These are phyloP conservation scores for Amphimallon solstitiale DNA, from an alignment of 2,888 invertebrate genomes.

Conservation along the genomic window DNA sequence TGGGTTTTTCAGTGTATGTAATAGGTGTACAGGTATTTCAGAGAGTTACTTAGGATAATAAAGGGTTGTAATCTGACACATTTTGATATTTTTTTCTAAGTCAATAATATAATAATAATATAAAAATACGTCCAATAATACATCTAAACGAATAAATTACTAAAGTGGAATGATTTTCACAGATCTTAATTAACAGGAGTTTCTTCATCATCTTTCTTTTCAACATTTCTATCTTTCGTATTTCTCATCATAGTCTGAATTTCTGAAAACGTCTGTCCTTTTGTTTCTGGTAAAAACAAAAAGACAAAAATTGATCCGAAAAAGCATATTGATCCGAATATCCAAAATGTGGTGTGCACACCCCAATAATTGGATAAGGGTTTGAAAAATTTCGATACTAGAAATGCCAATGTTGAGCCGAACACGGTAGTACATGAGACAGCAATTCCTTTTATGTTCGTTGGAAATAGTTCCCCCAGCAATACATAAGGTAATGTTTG, in stretches of 20 bases:
- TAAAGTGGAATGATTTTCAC: too few relatives aligned
- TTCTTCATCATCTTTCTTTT: too few relatives aligned
- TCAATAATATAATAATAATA: too few relatives aligned
- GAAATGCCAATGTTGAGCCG: slow-evolving; percentile 68
- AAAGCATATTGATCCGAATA: slow-evolving; percentile 67
- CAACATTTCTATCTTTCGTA: too few relatives aligned
- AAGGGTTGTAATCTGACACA: too few relatives aligned
- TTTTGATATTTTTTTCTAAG: too few relatives aligned
- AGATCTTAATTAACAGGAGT: too few relatives aligned
- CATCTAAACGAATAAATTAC: too few relatives aligned
- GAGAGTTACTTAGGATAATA: too few relatives aligned
- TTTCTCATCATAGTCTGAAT: slow-evolving; percentile 68
- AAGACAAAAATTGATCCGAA: slow-evolving; percentile 68
- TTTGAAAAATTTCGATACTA: slow-evolving; percentile 70
- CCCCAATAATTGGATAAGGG: slow-evolving; percentile 67
- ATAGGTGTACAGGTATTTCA: too few relatives aligned
- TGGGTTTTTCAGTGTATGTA: too few relatives aligned
- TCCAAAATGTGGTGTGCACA: slow-evolving; percentile 69
- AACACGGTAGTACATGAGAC: slow-evolving; percentile 69
- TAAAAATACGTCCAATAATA: too few relatives aligned
- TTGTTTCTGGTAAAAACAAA: slow-evolving; percentile 71
- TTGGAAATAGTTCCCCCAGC: slow-evolving; percentile 73
- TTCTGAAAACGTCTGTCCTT: slow-evolving; percentile 70
- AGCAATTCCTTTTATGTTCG: slow-evolving; percentile 71
- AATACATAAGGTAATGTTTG: slow-evolving; percentile 71